Evolutionary conservation across 1,140 invertebrate species (phyloP).

Genomic region (Apis dorsata): DNA sequence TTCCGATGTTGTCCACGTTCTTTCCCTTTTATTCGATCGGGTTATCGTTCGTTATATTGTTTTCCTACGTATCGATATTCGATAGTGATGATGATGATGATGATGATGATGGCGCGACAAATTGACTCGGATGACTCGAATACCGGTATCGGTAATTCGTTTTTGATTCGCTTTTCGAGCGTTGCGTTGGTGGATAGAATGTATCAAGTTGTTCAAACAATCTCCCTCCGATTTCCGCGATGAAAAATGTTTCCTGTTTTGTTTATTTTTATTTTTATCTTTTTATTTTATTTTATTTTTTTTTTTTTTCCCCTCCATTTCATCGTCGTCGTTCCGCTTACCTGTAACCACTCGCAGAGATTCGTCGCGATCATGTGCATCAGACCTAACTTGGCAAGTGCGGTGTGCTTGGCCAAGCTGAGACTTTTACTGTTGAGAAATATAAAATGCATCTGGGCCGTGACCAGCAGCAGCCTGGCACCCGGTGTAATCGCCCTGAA

Average conservation of each 20-base stretch:
- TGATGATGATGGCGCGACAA: background rate
- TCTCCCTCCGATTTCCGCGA: too few species aligned
- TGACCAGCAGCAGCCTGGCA: conserved; percentile 82
- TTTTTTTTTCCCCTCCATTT: too few species aligned
- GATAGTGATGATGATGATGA: too few species aligned
- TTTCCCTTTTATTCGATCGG: background rate
- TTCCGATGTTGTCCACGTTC: background rate
- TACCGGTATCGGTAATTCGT: too few species aligned
- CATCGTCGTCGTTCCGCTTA: conserved; percentile 66
- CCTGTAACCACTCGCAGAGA: conserved; percentile 90
- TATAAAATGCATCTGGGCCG: conserved; percentile 85
- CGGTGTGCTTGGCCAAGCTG: conserved; percentile 82
- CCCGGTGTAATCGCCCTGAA: conserved; percentile 82
- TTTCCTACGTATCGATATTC: background rate
- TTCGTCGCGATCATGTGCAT: conserved; percentile 93
- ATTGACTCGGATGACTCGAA: background rate
- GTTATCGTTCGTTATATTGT: background rate
- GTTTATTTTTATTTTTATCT: too few species aligned
- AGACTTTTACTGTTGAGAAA: conserved; percentile 85
- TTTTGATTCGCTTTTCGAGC: background rate
- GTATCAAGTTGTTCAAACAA: background rate
- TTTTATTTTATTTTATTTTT: too few species aligned
- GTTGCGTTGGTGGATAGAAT: too few species aligned
- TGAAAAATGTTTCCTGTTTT: background rate
- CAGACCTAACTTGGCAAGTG: conserved; percentile 87